Percentiles rank a stretch among this genome's conserved stretches.
Conservation (phyloP, 2,113 vertebrate genomes). For the Trachemys scripta region DNA sequence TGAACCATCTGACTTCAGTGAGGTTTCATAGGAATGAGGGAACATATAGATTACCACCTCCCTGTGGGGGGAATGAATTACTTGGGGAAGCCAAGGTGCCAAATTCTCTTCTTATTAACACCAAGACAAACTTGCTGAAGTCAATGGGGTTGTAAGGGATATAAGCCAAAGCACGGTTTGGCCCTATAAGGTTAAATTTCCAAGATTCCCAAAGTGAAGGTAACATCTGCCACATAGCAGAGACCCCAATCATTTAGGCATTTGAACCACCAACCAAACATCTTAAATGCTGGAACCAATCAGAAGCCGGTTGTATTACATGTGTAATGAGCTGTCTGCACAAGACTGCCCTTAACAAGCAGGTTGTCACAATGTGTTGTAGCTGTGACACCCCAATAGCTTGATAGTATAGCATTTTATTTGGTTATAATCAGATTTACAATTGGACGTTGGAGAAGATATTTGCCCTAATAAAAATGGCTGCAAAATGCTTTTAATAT, state of each 20-base stretch:
- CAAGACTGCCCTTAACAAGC: background rate
- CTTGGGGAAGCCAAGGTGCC: background rate
- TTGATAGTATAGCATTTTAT: background rate
- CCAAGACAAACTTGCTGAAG: fast-evolving
- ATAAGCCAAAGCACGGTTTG: background rate
- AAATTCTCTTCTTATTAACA: background rate
- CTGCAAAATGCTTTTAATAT: background rate
- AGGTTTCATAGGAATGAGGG: background rate
- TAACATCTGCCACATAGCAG: fast-evolving
- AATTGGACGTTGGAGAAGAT: background rate
- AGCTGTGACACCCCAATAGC: background rate
- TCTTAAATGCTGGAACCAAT: background rate
- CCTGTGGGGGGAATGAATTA: background rate
- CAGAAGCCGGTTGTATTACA: background rate
- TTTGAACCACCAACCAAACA: background rate
- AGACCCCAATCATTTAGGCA: background rate
- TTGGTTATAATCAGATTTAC: background rate
- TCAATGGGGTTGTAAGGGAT: background rate
- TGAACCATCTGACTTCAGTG: background rate
- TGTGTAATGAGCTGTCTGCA: background rate
- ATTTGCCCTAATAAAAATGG: background rate
- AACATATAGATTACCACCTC: background rate
- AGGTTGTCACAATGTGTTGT: background rate
- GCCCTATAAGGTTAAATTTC: background rate
- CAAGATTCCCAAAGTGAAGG: background rate